Evolutionary conservation across 2,113 vertebrate genomes (phyloP).

Genomic region (Lampris incognitus): DNA sequence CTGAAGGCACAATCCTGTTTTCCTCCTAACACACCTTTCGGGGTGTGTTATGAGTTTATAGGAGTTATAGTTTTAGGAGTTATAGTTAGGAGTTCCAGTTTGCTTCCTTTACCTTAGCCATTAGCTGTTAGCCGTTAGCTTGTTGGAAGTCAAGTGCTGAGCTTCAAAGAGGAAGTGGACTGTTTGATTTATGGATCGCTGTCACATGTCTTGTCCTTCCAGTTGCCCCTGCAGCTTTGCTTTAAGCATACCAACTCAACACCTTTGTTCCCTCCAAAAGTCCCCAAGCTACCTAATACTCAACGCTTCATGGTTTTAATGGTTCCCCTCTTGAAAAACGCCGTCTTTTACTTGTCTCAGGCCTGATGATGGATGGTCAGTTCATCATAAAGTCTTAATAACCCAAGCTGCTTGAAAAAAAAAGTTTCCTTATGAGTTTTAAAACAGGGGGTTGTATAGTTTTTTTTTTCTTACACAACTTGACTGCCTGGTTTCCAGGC

Average conservation of each 20-base stretch:
- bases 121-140: slow-evolving; percentile 39
- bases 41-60: too few species aligned
- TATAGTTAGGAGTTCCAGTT: background rate
- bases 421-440: slow-evolving; percentile 52
- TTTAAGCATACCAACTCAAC: slow-evolving; percentile 72
- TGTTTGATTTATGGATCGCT: slow-evolving; percentile 72
- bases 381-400: slow-evolving; percentile 62
- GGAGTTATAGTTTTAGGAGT: too few species aligned
- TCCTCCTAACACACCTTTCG: too few species aligned
- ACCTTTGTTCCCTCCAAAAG: slow-evolving; percentile 61
- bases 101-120: slow-evolving; percentile 11
- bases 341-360: slow-evolving; percentile 33
- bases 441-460: slow-evolving; percentile 46
- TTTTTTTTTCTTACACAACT: slow-evolving; percentile 67
- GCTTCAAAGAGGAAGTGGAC: slow-evolving; percentile 48
- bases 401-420: slow-evolving; percentile 62
- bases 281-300: slow-evolving; percentile 44
- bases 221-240: slow-evolving; percentile 51
- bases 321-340: slow-evolving; percentile 41
- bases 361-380: slow-evolving; percentile 56
- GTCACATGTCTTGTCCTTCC: slow-evolving; percentile 57
- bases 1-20: background rate
- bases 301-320: slow-evolving; percentile 16
- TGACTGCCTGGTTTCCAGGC: slow-evolving; percentile 78
- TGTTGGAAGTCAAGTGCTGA: slow-evolving; percentile 60